A percentile compares a stretch with the other conserved stretches of the same genome.
Evolutionary conservation across 2,888 invertebrate species (phyloP).

Genomic region (Crocallis elinguaria): DNA sequence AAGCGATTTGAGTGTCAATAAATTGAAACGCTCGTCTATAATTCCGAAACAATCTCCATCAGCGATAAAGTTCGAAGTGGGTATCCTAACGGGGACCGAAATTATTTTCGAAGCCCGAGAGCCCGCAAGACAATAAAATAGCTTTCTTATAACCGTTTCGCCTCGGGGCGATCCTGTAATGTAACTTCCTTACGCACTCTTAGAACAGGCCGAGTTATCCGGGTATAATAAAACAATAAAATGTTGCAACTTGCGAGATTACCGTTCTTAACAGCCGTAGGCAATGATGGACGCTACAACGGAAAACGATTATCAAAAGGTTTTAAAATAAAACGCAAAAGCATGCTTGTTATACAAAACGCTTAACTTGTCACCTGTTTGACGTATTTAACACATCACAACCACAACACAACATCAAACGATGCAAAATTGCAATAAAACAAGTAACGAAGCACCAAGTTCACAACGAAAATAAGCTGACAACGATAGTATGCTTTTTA

Average conservation of each 20-base stretch:
- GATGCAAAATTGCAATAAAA: too few species aligned
- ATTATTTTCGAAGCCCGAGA: slow-evolving; percentile 62
- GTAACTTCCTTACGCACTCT: slow-evolving; percentile 60
- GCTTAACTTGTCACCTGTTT: too few species aligned
- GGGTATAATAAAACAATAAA: slow-evolving; percentile 68
- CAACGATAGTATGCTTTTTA: too few species aligned
- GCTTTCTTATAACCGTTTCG: slow-evolving; percentile 64
- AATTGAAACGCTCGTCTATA: slow-evolving; percentile 50
- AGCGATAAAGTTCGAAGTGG: slow-evolving; percentile 62
- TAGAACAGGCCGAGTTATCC: slow-evolving; percentile 33
- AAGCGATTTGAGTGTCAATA: slow-evolving; percentile 48
- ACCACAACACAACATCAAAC: too few species aligned
- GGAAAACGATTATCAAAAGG: too few species aligned
- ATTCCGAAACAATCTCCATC: slow-evolving; percentile 57
- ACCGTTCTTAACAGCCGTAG: slow-evolving; percentile 52
- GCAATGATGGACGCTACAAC: too few species aligned
- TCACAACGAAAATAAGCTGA: too few species aligned
- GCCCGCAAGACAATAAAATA: slow-evolving; percentile 67
- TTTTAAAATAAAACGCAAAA: too few species aligned
- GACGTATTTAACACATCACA: too few species aligned
- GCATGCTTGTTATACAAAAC: too few species aligned
- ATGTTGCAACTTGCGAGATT: slow-evolving; percentile 60
- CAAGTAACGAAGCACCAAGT: too few species aligned
- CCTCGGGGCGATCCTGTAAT: slow-evolving; percentile 57
- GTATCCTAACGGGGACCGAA: slow-evolving; percentile 61